phyloP scores from a whole-genome alignment of 2,888 invertebrate species.

The Acanthacorydalis orientalis region DNA sequence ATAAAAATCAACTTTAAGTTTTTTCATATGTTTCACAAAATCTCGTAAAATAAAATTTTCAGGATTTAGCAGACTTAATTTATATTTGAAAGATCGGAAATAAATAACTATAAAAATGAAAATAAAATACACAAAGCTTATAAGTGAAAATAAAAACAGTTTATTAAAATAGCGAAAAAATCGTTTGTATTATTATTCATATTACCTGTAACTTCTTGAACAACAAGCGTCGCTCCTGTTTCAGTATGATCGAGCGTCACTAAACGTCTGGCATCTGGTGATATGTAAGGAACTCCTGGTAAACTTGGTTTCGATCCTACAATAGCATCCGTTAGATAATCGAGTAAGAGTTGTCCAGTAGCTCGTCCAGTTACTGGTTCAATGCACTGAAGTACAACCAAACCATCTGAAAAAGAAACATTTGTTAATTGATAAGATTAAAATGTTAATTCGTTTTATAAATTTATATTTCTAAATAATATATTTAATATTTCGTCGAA shows the following conservation, averaged over 20 bases:
- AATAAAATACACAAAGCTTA: too few species aligned
- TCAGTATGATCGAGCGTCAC: slow-evolving; percentile 44
- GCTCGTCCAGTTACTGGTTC: slow-evolving; percentile 45
- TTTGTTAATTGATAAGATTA: not conserved
- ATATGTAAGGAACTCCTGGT: slow-evolving; percentile 45
- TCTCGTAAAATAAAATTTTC: too few species aligned
- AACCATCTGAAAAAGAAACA: slow-evolving; percentile 38
- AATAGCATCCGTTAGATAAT: slow-evolving; percentile 56
- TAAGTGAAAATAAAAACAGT: too few species aligned
- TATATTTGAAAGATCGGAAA: too few species aligned
- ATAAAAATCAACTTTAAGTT: too few species aligned
- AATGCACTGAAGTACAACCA: slow-evolving; percentile 51
- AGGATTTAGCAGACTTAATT: too few species aligned
- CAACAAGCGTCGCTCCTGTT: slow-evolving; percentile 39
- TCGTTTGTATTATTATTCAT: slow-evolving; percentile 6
- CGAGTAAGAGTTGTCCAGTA: slow-evolving; percentile 48
- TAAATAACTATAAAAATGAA: too few species aligned
- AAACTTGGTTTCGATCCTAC: slow-evolving; percentile 42
- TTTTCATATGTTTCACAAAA: too few species aligned
- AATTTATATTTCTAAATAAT: too few species aligned
- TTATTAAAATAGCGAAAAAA: too few species aligned
- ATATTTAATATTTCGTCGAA: too few species aligned
- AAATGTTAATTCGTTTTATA: too few species aligned
- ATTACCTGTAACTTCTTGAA: slow-evolving; percentile 45
- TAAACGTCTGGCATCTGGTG: slow-evolving; percentile 52